Evolutionary conservation across 2,888 invertebrate species (phyloP).

Genomic region (Xylota segnis): DNA sequence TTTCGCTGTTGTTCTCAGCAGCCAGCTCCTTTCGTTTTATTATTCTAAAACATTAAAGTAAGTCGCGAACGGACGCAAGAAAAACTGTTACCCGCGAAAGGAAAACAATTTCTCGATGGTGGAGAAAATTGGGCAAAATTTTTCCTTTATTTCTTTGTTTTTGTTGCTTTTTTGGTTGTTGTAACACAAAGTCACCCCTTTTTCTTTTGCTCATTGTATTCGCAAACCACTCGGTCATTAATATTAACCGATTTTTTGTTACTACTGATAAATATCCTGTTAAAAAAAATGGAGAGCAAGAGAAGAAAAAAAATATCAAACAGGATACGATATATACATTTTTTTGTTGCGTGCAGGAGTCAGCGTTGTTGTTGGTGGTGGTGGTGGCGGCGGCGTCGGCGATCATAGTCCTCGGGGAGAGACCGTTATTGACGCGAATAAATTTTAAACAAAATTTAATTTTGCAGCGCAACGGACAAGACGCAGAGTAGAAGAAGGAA

Average conservation of each 20-base stretch:
- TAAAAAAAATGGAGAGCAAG: slow-evolving; percentile 47
- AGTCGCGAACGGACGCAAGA: slow-evolving; percentile 53
- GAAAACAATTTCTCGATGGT: slow-evolving; percentile 75
- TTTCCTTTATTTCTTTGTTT: slow-evolving; percentile 53
- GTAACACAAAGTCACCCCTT: slow-evolving; percentile 75
- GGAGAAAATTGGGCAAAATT: slow-evolving; percentile 70
- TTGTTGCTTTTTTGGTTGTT: slow-evolving; percentile 40
- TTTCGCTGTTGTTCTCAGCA: background rate
- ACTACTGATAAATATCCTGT: slow-evolving; percentile 76
- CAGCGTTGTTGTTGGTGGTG: slow-evolving; percentile 17
- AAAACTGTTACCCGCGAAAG: slow-evolving; percentile 71
- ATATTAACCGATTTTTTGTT: slow-evolving; percentile 76
- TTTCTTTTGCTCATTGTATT: slow-evolving; percentile 63
- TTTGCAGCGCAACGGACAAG: slow-evolving; percentile 47
- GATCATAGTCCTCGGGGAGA: slow-evolving; percentile 65
- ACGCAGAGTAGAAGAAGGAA: slow-evolving; percentile 24
- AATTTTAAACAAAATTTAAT: slow-evolving; percentile 77
- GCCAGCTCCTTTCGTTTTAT: slow-evolving; percentile 54
- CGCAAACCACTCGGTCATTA: slow-evolving; percentile 76
- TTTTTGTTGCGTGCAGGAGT: slow-evolving; percentile 59
- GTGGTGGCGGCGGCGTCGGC: slow-evolving; percentile 14
- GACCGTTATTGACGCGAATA: slow-evolving; percentile 76
- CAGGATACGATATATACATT: slow-evolving; percentile 72
- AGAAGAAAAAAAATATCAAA: slow-evolving; percentile 52
- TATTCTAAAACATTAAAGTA: slow-evolving; percentile 71